Evolutionary conservation across 2,888 invertebrate species (phyloP).

Genomic region (Ferdinandea cuprea): DNA sequence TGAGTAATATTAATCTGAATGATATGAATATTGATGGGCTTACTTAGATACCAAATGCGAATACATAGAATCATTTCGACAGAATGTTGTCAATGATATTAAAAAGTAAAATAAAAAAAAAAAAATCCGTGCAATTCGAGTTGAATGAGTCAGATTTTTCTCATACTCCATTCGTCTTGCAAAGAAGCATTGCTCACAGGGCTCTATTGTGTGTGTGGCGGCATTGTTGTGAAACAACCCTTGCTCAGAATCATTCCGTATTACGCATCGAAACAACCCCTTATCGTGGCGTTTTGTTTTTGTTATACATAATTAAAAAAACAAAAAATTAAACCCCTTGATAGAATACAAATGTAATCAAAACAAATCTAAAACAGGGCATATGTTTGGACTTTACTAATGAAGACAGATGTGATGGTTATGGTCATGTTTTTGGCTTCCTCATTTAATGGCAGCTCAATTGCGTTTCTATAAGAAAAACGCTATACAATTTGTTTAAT

Average conservation of each 20-base stretch:
- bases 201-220: slow-evolving; percentile 7
- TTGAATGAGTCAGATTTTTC: slow-evolving; percentile 57
- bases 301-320: slow-evolving; percentile 28
- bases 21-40: slow-evolving; percentile 62
- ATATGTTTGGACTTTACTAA: slow-evolving; percentile 32
- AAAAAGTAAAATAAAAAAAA: slow-evolving; percentile 53
- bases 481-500: no score
- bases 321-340: no score
- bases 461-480: background rate
- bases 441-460: background rate
- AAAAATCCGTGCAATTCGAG: slow-evolving; percentile 39
- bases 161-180: slow-evolving; percentile 33
- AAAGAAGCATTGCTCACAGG: slow-evolving; percentile 43
- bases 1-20: slow-evolving; percentile 66
- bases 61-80: slow-evolving; percentile 46
- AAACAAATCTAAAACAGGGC: slow-evolving; percentile 49
- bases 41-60: slow-evolving; percentile 31
- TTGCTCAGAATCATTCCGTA: background rate
- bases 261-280: slow-evolving; percentile 35
- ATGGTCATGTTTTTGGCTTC: background rate
- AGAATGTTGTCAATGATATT: slow-evolving; percentile 68
- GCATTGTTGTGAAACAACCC: slow-evolving; percentile 36
- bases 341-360: no score
- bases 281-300: slow-evolving; percentile 19
- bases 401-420: slow-evolving; percentile 24